These are phyloP conservation scores for Phoenicopterus ruber DNA, from an alignment of 2,113 vertebrate species.

Conservation along the genomic window DNA sequence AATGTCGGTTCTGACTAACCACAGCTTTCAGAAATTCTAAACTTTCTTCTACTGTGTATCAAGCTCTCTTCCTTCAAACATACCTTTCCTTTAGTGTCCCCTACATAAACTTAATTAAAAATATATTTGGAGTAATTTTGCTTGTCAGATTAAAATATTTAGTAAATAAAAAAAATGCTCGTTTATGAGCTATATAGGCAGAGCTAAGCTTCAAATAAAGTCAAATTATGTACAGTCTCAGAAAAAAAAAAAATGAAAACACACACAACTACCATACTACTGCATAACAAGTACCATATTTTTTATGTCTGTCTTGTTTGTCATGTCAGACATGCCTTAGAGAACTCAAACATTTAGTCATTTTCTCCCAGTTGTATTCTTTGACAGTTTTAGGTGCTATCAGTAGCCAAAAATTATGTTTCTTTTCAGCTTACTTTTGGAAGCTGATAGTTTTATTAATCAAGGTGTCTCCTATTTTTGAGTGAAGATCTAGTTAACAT, in stretches of 20 bases:
- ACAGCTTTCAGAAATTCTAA: neutral
- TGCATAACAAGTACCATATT: neutral
- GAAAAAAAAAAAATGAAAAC: neutral
- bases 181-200: neutral
- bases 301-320: constrained; percentile 5
- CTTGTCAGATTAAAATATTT: neutral
- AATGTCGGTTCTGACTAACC: neutral
- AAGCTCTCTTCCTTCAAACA: neutral
- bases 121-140: neutral
- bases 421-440: neutral
- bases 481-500: neutral
- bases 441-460: neutral
- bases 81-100: neutral
- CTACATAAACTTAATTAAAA: neutral
- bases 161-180: neutral
- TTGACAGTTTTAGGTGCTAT: neutral
- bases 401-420: neutral
- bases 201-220: neutral
- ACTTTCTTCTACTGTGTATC: neutral
- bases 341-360: neutral
- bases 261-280: neutral
- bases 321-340: neutral
- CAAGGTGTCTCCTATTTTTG: neutral
- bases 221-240: neutral
- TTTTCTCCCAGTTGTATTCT: neutral